Evolutionary conservation across 2,797 vertebrate genomes (phyloP).

Genomic region (Triplophysa bombifrons): DNA sequence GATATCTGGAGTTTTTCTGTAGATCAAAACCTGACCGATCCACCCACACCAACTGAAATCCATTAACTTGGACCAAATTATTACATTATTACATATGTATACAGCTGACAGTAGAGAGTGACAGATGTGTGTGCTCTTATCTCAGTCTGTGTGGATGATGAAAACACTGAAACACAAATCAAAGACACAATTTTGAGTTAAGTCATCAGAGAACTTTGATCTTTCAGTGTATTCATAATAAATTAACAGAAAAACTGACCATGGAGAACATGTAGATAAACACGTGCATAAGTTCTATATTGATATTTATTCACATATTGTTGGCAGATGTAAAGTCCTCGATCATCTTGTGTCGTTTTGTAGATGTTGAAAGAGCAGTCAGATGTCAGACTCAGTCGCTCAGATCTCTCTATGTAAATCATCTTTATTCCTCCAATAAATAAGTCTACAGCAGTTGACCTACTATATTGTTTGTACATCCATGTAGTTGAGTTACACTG

Average conservation of each 20-base stretch:
- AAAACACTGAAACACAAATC: slow-evolving; percentile 9
- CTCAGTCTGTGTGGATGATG: slow-evolving; percentile 10
- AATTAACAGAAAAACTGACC: background rate
- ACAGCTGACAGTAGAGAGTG: too few relatives aligned
- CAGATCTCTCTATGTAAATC: background rate
- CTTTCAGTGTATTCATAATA: background rate
- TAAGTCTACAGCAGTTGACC: background rate
- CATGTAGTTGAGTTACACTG: background rate
- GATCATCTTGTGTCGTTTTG: background rate
- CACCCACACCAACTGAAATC: too few relatives aligned
- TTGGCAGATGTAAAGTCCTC: background rate
- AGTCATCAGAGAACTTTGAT: background rate
- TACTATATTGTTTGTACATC: accelerated
- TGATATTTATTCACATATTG: background rate
- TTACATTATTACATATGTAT: too few relatives aligned
- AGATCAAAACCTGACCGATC: too few relatives aligned
- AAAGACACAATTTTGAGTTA: background rate
- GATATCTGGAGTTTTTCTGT: too few relatives aligned
- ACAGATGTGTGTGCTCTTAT: background rate
- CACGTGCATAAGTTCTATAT: accelerated
- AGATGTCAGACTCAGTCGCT: slow-evolving; percentile 21
- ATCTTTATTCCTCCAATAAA: accelerated
- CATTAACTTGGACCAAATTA: too few relatives aligned
- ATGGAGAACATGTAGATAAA: slow-evolving; percentile 16
- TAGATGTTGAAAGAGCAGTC: background rate